Base-by-base conservation (phyloP, 1,140 invertebrate genomes). In the Atta cephalotes region DNA sequence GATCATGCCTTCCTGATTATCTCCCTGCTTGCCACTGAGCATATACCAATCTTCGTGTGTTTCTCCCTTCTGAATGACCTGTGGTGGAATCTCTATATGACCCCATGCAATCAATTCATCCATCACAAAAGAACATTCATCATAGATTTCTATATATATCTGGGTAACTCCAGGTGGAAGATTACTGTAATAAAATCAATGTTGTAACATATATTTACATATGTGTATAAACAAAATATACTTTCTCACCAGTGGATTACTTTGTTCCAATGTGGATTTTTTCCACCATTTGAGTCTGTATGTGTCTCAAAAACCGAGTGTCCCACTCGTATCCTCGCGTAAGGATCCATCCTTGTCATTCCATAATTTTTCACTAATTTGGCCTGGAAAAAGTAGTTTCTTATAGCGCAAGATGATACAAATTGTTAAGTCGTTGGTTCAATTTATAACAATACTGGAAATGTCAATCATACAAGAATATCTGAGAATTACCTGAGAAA, bases 361-460 rank as follows among this genome's bases (percentile, higher is more conserved):
- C 99, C 99, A 97, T 99, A 99, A 95, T 99, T 99, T 95, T 99
- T 99, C 2, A 97, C 97, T 76, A 99, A 95, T 95, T 98, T 99
- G 10, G 98, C 97, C 96, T 98, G 21, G 18, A 85, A 86, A 62
- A 28, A 79, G 89, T 63, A 63, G 49, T 25, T 39, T 84, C 35
- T 84, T 88, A 65, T n/a, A 78, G 87, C 1, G 56, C 31, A 45
- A 31, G 39, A 53, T 60, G 25, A 16, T 45, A 3, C 1, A 16
- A 9, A 3, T 21, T 35, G 9, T 77, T 82, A 78, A 9, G 63
- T 81, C 12, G 12, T 70, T 62, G 2, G 0, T 0, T 25, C 7
- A 45, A 68, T 31, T 31, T 31, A 31, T 31, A 31, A 31, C 31
- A 45, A 45, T 10, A 65, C 35, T 88, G 5, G 7, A n/a, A 2